These are phyloP conservation scores for Drosophila guanche DNA, from an alignment of 1,140 invertebrate species.

Conservation along the genomic window DNA sequence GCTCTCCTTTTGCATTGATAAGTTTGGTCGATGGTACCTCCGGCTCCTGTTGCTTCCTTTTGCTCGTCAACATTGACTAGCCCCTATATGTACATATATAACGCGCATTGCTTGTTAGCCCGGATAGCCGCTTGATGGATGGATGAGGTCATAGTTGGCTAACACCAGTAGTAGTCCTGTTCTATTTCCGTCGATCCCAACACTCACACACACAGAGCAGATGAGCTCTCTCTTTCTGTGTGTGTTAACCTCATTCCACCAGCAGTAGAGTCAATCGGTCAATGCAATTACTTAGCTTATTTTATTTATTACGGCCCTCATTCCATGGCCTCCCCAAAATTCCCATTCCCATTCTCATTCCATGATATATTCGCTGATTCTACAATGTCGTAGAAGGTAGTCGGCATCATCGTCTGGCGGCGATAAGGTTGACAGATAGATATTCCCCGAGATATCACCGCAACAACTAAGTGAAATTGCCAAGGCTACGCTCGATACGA, in stretches of 20 bases:
- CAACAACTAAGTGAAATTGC: constrained; percentile 24
- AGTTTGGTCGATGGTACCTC: constrained; percentile 55
- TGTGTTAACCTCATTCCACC: constrained; percentile 25
- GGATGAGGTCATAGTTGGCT: constrained; percentile 42
- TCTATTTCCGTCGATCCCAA: too few relatives aligned
- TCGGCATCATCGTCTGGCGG: not conserved
- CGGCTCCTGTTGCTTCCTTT: constrained; percentile 34
- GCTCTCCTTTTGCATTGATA: constrained; percentile 9
- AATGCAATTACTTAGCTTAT: constrained; percentile 56
- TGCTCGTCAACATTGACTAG: constrained; percentile 37
- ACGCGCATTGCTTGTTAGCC: constrained; percentile 27
- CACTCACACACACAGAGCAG: too few relatives aligned
- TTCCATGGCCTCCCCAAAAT: constrained; percentile 15
- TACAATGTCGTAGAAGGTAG: constrained; percentile 16
- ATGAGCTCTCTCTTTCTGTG: too few relatives aligned
- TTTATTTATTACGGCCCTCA: constrained; percentile 34
- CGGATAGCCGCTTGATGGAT: constrained; percentile 41
- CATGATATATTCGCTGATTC: constrained; percentile 33
- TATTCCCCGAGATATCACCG: too few relatives aligned
- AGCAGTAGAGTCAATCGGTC: constrained; percentile 33
- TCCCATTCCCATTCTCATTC: not conserved
- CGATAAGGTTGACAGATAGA: constrained; percentile 17
- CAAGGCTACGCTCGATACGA: constrained; percentile 5
- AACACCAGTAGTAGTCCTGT: too few relatives aligned
- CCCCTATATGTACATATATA: constrained; percentile 34